Conservation (phyloP, 2,113 vertebrate species). For the Petaurus breviceps region DNA sequence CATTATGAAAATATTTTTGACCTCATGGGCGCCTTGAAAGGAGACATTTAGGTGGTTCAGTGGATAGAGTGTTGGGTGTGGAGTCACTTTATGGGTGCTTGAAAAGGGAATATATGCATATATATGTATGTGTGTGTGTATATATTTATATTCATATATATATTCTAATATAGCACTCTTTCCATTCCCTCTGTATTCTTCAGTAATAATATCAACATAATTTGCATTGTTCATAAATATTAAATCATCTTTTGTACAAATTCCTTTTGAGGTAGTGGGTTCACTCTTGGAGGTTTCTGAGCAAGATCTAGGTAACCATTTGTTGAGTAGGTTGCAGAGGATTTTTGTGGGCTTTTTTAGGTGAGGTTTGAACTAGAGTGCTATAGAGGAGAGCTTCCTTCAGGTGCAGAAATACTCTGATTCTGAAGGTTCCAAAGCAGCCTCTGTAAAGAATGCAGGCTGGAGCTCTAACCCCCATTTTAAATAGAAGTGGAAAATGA, state of each 20-base stretch:
- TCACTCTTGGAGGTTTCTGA: background rate
- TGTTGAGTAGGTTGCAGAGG: background rate
- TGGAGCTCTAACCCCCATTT: too few species aligned
- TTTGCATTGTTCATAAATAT: background rate
- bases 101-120: too few species aligned
- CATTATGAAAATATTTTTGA: background rate
- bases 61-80: background rate
- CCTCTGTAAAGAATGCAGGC: too few species aligned
- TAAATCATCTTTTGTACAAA: background rate
- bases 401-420: too few species aligned
- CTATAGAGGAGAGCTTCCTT: background rate
- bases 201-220: background rate
- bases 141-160: too few species aligned
- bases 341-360: background rate
- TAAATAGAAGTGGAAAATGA: too few species aligned
- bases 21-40: background rate
- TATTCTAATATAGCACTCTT: background rate
- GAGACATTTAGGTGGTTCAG: background rate
- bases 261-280: background rate
- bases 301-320: background rate
- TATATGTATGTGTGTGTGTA: too few species aligned
- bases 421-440: too few species aligned
- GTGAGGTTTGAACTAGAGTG: background rate
- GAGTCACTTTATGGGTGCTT: background rate
- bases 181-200: slow-evolving; percentile 1